Conservation (phyloP, 2,797 vertebrate genomes). For the Xenops minutus region DNA sequence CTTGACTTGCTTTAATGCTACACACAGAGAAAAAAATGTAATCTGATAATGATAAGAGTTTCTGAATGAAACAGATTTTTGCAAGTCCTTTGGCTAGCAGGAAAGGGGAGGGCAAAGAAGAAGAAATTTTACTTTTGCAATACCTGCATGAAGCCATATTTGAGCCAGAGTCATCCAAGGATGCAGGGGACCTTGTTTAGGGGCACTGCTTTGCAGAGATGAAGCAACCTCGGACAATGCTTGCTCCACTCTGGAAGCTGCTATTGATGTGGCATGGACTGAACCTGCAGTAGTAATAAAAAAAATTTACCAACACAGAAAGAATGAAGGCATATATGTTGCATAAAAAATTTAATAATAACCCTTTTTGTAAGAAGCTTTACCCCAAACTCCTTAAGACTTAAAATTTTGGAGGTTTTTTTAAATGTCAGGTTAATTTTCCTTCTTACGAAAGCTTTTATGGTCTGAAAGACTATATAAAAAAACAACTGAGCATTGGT, state of each 20-base stretch:
- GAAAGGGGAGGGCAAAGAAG: background rate
- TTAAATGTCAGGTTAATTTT: background rate
- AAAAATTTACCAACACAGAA: background rate
- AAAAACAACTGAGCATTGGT: background rate
- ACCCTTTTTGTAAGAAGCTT: background rate
- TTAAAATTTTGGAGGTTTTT: background rate
- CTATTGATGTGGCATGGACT: slow-evolving; percentile 93
- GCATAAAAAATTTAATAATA: background rate
- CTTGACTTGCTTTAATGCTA: background rate
- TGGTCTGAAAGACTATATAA: background rate
- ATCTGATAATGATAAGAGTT: background rate
- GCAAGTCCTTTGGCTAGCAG: background rate
- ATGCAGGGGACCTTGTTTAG: slow-evolving; percentile 93
- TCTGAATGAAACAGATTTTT: background rate
- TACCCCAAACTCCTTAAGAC: background rate
- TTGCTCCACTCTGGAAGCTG: slow-evolving; percentile 96
- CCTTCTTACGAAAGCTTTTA: background rate
- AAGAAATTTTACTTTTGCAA: background rate
- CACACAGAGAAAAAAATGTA: background rate
- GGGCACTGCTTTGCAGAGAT: slow-evolving; percentile 94
- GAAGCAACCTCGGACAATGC: slow-evolving; percentile 95
- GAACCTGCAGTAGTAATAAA: slow-evolving; percentile 81
- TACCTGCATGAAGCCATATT: slow-evolving; percentile 99
- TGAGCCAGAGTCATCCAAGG: slow-evolving; percentile 99
- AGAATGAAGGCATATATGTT: background rate